Conservation (phyloP, 2,888 invertebrate genomes). For the Dolomedes plantarius region DNA sequence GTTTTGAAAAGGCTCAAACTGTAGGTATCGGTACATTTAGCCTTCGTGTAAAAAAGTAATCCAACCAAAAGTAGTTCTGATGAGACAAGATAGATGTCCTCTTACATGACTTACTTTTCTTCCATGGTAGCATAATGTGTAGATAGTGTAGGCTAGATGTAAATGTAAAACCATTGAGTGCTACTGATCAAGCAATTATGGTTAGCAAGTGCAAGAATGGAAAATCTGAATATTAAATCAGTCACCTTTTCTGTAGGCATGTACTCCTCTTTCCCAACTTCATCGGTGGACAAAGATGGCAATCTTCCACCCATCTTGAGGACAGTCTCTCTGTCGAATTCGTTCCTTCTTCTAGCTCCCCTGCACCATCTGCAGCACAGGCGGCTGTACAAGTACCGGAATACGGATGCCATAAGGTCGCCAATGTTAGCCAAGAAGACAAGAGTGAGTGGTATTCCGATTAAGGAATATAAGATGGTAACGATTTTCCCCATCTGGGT, state of each 20-base stretch:
- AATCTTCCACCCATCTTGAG: slow-evolving; percentile 68
- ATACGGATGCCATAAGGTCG: slow-evolving; percentile 61
- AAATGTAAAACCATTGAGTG: no score
- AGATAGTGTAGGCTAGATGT: no score
- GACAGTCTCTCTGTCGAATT: slow-evolving; percentile 70
- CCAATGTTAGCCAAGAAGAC: slow-evolving; percentile 71
- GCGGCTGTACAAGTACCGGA: slow-evolving; percentile 73
- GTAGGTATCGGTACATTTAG: no score
- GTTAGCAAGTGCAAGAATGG: no score
- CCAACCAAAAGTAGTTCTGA: no score
- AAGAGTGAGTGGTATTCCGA: slow-evolving; percentile 65
- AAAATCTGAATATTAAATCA: no score
- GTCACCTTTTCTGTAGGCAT: slow-evolving; percentile 74
- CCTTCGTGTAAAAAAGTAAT: no score
- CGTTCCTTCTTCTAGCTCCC: slow-evolving; percentile 70
- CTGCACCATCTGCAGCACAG: slow-evolving; percentile 74
- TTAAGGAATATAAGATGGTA: slow-evolving; percentile 63
- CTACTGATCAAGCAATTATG: no score
- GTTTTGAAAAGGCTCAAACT: no score
- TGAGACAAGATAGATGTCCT: no score
- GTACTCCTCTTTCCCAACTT: slow-evolving; percentile 74
- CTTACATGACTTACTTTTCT: no score
- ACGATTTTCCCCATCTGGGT: slow-evolving; percentile 72
- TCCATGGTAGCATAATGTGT: no score
- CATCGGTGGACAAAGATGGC: slow-evolving; percentile 73